A percentile compares a stretch with the other conserved stretches of the same genome.
These are phyloP conservation scores for Zygogramma bicolorata DNA, from an alignment of 2,888 invertebrate species.

Conservation along the genomic window DNA sequence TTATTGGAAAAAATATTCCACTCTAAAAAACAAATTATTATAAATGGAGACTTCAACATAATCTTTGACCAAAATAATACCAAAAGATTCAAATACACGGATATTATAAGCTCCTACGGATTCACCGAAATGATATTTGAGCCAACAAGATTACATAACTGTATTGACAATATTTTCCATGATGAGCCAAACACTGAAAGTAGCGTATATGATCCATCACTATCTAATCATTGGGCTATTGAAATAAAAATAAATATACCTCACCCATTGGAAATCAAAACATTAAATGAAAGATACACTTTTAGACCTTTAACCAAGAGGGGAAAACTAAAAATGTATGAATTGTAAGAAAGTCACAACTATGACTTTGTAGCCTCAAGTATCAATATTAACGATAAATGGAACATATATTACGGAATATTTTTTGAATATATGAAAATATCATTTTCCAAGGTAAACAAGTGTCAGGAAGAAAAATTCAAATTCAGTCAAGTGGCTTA, in stretches of 20 bases:
- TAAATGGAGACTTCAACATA: constrained; percentile 11
- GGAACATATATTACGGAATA: constrained; percentile 2
- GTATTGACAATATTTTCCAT: constrained; percentile 12
- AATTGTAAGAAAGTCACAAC: neutral
- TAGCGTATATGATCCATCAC: constrained; percentile 6
- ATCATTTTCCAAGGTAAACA: neutral
- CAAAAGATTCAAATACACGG: neutral
- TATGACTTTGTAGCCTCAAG: neutral
- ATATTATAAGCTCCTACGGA: constrained; percentile 5
- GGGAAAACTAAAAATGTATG: neutral
- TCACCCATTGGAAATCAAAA: neutral
- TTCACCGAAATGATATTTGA: constrained; percentile 7
- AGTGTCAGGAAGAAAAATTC: neutral
- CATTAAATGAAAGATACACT: neutral
- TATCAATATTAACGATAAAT: constrained; percentile 6
- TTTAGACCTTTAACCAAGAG: neutral
- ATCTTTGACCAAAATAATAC: constrained; percentile 6
- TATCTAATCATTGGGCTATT: constrained; percentile 2
- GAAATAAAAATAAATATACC: constrained; percentile 1
- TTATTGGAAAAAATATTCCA: neutral
- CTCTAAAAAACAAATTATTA: constrained; percentile 9
- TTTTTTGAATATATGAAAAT: constrained; percentile 3
- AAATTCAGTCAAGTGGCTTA: too few species aligned
- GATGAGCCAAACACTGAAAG: neutral
- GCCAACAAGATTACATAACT: constrained; percentile 3